These are phyloP conservation scores for Drosophila nebulosa DNA, from an alignment of 1,140 invertebrate genomes.

Conservation along the genomic window DNA sequence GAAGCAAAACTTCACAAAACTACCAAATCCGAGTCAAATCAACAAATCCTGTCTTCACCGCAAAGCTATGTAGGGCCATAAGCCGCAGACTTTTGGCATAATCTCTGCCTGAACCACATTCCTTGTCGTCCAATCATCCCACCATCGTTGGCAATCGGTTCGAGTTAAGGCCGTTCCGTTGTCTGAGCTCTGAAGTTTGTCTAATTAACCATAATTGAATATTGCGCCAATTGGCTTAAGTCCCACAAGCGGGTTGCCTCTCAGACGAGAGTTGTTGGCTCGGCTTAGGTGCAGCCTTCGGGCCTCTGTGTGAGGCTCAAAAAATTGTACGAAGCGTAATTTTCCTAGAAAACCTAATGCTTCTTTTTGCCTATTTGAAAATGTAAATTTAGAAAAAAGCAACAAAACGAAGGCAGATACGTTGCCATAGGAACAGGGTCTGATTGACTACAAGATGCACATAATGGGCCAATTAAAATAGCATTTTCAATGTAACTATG, in stretches of 20 bases:
- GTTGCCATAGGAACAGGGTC: conserved; percentile 25
- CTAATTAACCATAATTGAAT: conserved; percentile 73
- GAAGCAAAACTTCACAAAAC: background rate
- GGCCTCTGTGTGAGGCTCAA: background rate
- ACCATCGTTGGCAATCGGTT: background rate
- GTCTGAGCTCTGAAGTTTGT: conserved; percentile 22
- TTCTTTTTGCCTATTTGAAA: background rate
- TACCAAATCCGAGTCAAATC: background rate
- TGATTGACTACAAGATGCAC: conserved; percentile 1
- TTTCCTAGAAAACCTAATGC: background rate
- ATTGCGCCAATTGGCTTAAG: conserved; percentile 61
- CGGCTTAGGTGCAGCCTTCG: too few relatives aligned
- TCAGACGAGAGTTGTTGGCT: background rate
- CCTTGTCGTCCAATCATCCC: background rate
- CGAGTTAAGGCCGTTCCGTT: background rate
- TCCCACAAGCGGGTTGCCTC: conserved; percentile 21
- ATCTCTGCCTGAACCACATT: background rate
- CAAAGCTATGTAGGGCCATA: background rate
- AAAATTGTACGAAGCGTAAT: background rate
- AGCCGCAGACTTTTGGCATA: background rate
- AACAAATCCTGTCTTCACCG: background rate
- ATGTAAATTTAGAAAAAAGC: conserved; percentile 1
- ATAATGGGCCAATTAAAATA: conserved; percentile 37
- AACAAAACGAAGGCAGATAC: conserved; percentile 5
- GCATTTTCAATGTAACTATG: conserved; percentile 2